Base-by-base conservation (phyloP, 2,797 vertebrate species). In the Rachycentron canadum region DNA sequence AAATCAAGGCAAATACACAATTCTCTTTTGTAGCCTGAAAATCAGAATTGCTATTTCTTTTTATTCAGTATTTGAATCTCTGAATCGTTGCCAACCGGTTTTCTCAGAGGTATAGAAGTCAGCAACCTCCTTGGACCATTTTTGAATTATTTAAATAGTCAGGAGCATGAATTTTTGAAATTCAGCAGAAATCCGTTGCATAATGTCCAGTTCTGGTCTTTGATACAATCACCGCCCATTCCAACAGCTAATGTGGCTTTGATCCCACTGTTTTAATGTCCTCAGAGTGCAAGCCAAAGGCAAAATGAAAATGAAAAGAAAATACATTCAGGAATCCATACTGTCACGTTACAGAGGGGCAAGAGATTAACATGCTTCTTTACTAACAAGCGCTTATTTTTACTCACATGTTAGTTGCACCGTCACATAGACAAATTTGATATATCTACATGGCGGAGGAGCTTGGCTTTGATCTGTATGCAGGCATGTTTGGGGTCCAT, bases 121-220 rank as follows among this genome's bases (percentile, higher is more conserved):
- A 8, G 9, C 17, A 17, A 34, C 65, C 62, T 78, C 59, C 72
- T 50, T 3, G 49, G 65, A 60, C 43, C 7, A 32, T 34, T 78
- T n/a, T 28, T 92, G 13, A 92, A 89, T 92, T 65, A 91, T 92
- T 92, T 63, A 90, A 47, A 30, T 25, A 30, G 60, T 28, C 62
- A 45, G 79, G 38, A 14, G 14, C 43, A 77, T 87, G 1, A 79
- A 75, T 91, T 53, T 88, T 90, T 84, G 4, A 83, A 21, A 73
- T 58, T 52, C 52, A 57, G 68, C 41, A 40, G n/a, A 78, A 64
- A 63, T 52, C 19, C 64, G 57, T 83, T 87, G 52, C 53, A 70
- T 75, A 70, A 88, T 75, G 43, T 84, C 69, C 58, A 73, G n/a
- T 60, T 38, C 65, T 75, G 47, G 36, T 25, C 32, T 62, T 34